A percentile compares a stretch with the other conserved stretches of the same genome.
Evolutionary conservation across 2,888 invertebrate species (phyloP).

Genomic region (Altica lythri): DNA sequence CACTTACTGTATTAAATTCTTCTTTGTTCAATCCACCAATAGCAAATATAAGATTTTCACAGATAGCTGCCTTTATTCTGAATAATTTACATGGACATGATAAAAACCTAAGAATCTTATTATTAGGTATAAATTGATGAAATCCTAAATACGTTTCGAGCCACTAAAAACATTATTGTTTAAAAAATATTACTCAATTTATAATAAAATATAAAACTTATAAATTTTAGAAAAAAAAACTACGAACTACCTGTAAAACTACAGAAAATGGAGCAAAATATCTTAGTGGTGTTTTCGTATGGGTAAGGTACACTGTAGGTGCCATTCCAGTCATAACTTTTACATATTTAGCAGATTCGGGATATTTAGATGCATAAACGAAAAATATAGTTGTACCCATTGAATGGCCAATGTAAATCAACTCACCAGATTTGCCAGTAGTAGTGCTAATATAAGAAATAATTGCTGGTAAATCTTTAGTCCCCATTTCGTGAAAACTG

Average conservation of each 20-base stretch:
- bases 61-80: slow-evolving; percentile 65
- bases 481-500: slow-evolving; percentile 89
- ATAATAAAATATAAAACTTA: background rate
- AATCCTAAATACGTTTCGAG: slow-evolving; percentile 68
- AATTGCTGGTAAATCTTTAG: slow-evolving; percentile 83
- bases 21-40: slow-evolving; percentile 72
- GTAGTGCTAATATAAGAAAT: slow-evolving; percentile 69
- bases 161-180: too few species aligned
- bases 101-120: slow-evolving; percentile 64
- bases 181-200: background rate
- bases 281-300: slow-evolving; percentile 69
- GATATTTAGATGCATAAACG: slow-evolving; percentile 69
- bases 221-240: too few species aligned
- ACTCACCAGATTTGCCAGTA: slow-evolving; percentile 59
- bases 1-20: slow-evolving; percentile 64
- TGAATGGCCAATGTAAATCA: slow-evolving; percentile 87
- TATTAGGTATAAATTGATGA: slow-evolving; percentile 75
- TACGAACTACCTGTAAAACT: slow-evolving; percentile 53
- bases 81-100: slow-evolving; percentile 67
- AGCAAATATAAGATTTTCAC: slow-evolving; percentile 74
- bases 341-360: slow-evolving; percentile 69
- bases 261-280: slow-evolving; percentile 69
- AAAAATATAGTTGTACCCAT: slow-evolving; percentile 85
- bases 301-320: slow-evolving; percentile 70
- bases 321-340: slow-evolving; percentile 71